Evolutionary conservation across 53 echinoderm and acorn worm genomes (phyloP).

Genomic region (Crossaster papposus): DNA sequence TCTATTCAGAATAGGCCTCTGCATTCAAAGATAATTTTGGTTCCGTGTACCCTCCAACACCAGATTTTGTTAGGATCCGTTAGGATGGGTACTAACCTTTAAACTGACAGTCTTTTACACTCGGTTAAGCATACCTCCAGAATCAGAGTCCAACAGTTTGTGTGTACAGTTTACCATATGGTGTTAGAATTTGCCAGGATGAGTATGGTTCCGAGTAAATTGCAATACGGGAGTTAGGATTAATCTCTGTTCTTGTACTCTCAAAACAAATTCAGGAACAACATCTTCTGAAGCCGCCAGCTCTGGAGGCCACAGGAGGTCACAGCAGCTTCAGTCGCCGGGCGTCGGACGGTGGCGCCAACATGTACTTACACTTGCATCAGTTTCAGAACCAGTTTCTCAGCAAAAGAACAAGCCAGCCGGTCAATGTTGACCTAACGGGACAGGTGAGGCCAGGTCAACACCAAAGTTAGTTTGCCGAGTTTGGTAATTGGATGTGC

Average conservation of each 20-base stretch:
- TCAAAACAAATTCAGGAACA: slow-evolving; percentile 93
- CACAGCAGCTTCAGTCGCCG: slow-evolving; percentile 77
- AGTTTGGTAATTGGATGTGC: neutral
- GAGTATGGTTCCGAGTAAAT: too few species aligned
- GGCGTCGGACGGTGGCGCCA: slow-evolving; percentile 94
- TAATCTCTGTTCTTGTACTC: too few species aligned
- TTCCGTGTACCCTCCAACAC: too few species aligned
- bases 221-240: too few species aligned
- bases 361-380: slow-evolving; percentile 79
- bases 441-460: slow-evolving; percentile 72
- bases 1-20: neutral
- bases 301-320: slow-evolving; percentile 86
- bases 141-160: too few species aligned
- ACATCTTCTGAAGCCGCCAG: slow-evolving; percentile 84
- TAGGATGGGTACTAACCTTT: too few species aligned
- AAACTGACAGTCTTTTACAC: too few species aligned
- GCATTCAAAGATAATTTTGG: too few species aligned
- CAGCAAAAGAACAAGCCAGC: slow-evolving; percentile 75
- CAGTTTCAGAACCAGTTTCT: slow-evolving; percentile 85
- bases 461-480: neutral
- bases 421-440: slow-evolving; percentile 66
- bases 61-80: too few species aligned
- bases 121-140: too few species aligned
- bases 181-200: too few species aligned
- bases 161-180: too few species aligned